These are phyloP conservation scores for Sycobia sp. DNA, from an alignment of 1,140 invertebrate genomes.

Conservation along the genomic window DNA sequence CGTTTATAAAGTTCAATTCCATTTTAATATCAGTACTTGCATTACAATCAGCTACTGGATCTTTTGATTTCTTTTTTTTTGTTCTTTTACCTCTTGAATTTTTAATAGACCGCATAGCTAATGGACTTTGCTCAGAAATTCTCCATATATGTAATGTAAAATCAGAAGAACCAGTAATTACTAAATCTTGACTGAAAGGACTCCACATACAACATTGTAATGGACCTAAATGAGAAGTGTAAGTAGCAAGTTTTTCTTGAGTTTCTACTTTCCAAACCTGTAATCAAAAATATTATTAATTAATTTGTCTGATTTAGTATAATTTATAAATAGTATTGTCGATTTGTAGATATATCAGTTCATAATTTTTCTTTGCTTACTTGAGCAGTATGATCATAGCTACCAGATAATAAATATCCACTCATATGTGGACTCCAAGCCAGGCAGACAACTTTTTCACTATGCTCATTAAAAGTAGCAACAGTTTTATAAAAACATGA, in stretches of 20 bases:
- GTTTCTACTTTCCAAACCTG: slow-evolving; percentile 75
- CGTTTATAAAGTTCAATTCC: background rate
- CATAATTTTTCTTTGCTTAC: slow-evolving; percentile 44
- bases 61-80: slow-evolving; percentile 35
- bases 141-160: slow-evolving; percentile 68
- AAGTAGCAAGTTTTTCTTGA: slow-evolving; percentile 64
- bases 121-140: slow-evolving; percentile 47
- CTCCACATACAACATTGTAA: slow-evolving; percentile 69
- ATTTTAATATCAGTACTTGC: background rate
- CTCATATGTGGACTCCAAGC: slow-evolving; percentile 77
- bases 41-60: background rate
- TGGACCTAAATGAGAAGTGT: slow-evolving; percentile 61
- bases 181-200: slow-evolving; percentile 66
- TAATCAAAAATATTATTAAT: slow-evolving; percentile 20
- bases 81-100: slow-evolving; percentile 35
- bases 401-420: slow-evolving; percentile 70
- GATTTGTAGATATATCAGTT: too few relatives aligned
- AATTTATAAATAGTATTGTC: too few relatives aligned
- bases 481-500: slow-evolving; percentile 50
- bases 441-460: slow-evolving; percentile 65
- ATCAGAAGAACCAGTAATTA: slow-evolving; percentile 69
- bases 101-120: slow-evolving; percentile 31
- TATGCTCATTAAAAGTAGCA: slow-evolving; percentile 67
- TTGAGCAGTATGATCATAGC: slow-evolving; percentile 71
- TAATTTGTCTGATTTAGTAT: too few relatives aligned